Conservation (phyloP, 2,797 vertebrate species). For the Chelon labrosus region DNA sequence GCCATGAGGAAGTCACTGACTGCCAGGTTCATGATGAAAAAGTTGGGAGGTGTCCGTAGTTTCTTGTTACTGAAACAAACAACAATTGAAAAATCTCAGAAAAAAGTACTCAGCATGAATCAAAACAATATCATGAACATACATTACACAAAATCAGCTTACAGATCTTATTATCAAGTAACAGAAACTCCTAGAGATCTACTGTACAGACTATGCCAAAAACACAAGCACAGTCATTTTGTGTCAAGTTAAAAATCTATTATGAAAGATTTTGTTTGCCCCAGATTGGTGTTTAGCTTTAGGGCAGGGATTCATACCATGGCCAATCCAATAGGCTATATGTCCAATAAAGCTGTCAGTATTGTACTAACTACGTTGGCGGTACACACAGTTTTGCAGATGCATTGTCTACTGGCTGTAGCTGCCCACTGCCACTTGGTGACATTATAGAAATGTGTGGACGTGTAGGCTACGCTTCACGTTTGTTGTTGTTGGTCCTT, state of each 20-base stretch:
- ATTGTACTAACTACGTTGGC: too few relatives aligned
- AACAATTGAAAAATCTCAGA: not conserved
- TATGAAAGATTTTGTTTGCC: not conserved
- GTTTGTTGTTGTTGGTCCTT: too few relatives aligned
- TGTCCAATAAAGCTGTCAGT: too few relatives aligned
- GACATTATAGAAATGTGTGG: too few relatives aligned
- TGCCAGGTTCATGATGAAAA: conserved; percentile 92
- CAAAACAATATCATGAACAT: conserved; percentile 4
- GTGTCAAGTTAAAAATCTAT: not conserved
- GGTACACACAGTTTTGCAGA: too few relatives aligned
- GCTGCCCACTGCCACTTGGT: too few relatives aligned
- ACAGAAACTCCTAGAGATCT: not conserved
- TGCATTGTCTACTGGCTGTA: too few relatives aligned
- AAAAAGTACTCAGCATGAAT: not conserved
- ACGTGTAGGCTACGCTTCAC: too few relatives aligned
- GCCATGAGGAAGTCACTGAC: conserved; percentile 96
- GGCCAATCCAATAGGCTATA: not conserved
- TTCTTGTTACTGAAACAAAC: conserved; percentile 88
- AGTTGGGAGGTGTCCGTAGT: conserved; percentile 89
- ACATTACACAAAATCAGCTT: not conserved
- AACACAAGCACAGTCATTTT: not conserved
- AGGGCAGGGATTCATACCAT: not conserved
- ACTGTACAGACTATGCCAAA: not conserved
- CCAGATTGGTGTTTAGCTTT: not conserved
- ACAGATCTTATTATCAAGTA: not conserved